Evolutionary conservation across 1,140 invertebrate genomes (phyloP).

Genomic region (Venustaconcha ellipsiformis): DNA sequence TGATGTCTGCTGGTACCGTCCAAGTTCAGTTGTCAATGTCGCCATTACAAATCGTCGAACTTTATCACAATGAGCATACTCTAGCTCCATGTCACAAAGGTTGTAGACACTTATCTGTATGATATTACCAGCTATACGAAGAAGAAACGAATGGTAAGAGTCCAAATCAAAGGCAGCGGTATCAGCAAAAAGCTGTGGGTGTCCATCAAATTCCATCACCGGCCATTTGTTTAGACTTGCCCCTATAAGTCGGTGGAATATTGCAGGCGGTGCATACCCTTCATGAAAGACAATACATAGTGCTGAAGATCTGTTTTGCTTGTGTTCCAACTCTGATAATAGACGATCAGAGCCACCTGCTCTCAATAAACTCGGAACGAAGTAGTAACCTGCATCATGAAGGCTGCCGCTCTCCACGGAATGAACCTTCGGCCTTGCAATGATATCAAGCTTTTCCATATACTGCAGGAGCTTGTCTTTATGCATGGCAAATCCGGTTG

Average conservation of each 20-base stretch:
- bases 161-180: slow-evolving; percentile 23
- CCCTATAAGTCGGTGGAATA: slow-evolving; percentile 28
- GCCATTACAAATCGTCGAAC: slow-evolving; percentile 15
- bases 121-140: slow-evolving; percentile 2
- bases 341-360: neutral
- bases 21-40: slow-evolving; percentile 17
- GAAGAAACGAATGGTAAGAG: slow-evolving; percentile 19
- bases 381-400: slow-evolving; percentile 12
- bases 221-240: slow-evolving; percentile 19
- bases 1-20: slow-evolving; percentile 21
- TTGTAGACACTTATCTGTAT: slow-evolving; percentile 20
- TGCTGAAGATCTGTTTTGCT: slow-evolving; percentile 4
- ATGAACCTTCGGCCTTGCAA: slow-evolving; percentile 22
- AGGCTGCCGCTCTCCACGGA: slow-evolving; percentile 11
- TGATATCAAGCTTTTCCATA: slow-evolving; percentile 32
- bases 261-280: slow-evolving; percentile 19
- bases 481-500: slow-evolving; percentile 4
- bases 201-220: neutral
- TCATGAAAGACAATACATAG: slow-evolving; percentile 29
- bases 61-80: slow-evolving; percentile 23
- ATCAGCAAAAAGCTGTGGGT: slow-evolving; percentile 13
- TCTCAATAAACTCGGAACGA: slow-evolving; percentile 27
- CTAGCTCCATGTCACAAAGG: slow-evolving; percentile 18
- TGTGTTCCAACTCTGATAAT: neutral
- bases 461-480: slow-evolving; percentile 14